A percentile compares a stretch with the other conserved stretches of the same genome.
These are phyloP conservation scores for Hassar affinis DNA, from an alignment of 2,113 vertebrate species.

Conservation along the genomic window DNA sequence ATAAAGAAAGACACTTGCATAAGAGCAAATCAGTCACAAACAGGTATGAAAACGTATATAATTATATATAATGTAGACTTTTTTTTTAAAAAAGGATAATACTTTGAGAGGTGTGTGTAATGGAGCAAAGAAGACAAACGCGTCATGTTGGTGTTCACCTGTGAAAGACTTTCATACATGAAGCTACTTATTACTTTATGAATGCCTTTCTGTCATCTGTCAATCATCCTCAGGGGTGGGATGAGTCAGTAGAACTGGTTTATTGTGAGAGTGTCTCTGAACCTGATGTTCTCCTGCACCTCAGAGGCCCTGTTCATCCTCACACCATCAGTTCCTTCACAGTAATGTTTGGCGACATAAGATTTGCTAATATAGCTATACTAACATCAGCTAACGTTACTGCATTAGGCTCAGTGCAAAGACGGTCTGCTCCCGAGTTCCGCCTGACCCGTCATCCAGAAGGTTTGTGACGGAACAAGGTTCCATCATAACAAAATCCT, in stretches of 20 bases:
- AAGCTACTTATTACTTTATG: not conserved
- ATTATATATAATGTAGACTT: conserved; percentile 16
- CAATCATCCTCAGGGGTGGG: not conserved
- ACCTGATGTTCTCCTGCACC: not conserved
- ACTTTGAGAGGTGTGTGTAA: conserved; percentile 64
- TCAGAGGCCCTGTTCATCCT: not conserved
- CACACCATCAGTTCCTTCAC: not conserved
- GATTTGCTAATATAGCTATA: conserved; percentile 23
- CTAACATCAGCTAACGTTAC: not conserved
- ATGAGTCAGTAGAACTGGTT: not conserved
- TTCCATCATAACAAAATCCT: not conserved
- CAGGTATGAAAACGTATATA: conserved; percentile 35
- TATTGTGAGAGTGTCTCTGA: not conserved
- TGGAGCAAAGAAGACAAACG: conserved; percentile 3
- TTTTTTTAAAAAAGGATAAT: conserved; percentile 63
- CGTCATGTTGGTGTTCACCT: not conserved
- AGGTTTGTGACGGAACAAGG: not conserved
- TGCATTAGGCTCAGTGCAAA: not conserved
- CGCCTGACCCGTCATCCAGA: not conserved
- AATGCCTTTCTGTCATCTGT: not conserved
- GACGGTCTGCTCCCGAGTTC: not conserved
- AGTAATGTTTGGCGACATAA: not conserved
- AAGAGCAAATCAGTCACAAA: conserved; percentile 66
- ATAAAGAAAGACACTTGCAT: conserved; percentile 63
- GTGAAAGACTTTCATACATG: not conserved